phyloP scores from a whole-genome alignment of 2,113 vertebrate species.

The Urocitellus parryii region DNA sequence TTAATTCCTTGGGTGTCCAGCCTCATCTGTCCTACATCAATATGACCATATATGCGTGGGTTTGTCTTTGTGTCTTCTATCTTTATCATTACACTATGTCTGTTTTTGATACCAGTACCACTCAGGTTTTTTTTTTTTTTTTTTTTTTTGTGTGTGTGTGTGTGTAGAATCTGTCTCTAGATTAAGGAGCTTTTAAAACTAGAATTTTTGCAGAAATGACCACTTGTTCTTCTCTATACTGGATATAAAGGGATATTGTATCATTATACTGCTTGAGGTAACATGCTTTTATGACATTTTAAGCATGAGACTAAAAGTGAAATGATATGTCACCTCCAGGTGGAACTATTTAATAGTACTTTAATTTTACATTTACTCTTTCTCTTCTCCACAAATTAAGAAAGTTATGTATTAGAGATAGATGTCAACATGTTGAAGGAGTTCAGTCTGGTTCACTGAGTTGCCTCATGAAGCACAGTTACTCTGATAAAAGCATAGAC shows the following conservation, averaged over 20 bases:
- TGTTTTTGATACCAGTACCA: too few species aligned
- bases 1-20: too few species aligned
- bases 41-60: too few species aligned
- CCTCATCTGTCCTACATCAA: too few species aligned
- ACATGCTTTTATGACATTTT: not conserved
- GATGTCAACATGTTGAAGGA: too few species aligned
- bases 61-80: too few species aligned
- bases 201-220: not conserved
- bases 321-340: not conserved
- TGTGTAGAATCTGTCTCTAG: not conserved
- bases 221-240: not conserved
- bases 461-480: not conserved
- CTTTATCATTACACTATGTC: too few species aligned
- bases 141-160: too few species aligned
- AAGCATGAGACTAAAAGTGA: not conserved
- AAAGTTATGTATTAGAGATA: not conserved
- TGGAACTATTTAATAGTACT: not conserved
- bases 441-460: not conserved
- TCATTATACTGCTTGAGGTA: not conserved
- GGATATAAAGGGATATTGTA: not conserved
- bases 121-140: too few species aligned
- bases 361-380: not conserved
- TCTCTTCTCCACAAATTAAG: not conserved
- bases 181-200: not conserved
- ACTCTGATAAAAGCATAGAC: not conserved